Conservation (phyloP, 1,140 invertebrate genomes). For the Micrasema longulum region DNA sequence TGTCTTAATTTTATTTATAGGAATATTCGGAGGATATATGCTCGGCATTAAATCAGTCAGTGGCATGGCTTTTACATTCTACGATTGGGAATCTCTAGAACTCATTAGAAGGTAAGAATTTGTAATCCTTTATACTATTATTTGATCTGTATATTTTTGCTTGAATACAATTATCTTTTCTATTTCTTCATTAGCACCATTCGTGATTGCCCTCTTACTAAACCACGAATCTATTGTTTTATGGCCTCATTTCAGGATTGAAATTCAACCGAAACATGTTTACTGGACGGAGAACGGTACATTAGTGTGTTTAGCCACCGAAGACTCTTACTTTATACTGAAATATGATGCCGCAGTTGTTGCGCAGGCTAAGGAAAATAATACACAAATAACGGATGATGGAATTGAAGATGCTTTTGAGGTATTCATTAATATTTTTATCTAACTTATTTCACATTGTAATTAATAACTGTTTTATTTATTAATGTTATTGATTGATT, state of each 20-base stretch:
- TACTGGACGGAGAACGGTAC: slow-evolving; percentile 98
- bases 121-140: too few species aligned
- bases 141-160: too few species aligned
- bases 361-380: slow-evolving; percentile 78
- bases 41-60: slow-evolving; percentile 94
- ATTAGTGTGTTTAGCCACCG: slow-evolving; percentile 93
- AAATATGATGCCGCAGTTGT: slow-evolving; percentile 87
- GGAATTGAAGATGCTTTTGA: slow-evolving; percentile 98
- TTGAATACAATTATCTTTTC: too few species aligned
- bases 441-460: too few species aligned
- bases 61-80: slow-evolving; percentile 94
- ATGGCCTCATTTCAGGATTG: slow-evolving; percentile 73
- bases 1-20: slow-evolving; percentile 74
- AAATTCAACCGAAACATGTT: slow-evolving; percentile 93
- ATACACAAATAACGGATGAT: slow-evolving; percentile 86
- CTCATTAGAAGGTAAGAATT: slow-evolving; percentile 81
- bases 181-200: too few species aligned
- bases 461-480: too few species aligned
- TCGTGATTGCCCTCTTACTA: too few species aligned
- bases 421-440: too few species aligned
- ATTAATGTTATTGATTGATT: too few species aligned
- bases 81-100: slow-evolving; percentile 94
- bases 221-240: too few species aligned
- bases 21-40: slow-evolving; percentile 95
- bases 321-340: slow-evolving; percentile 96